A percentile compares a stretch with the other conserved stretches of the same genome.
Conservation (phyloP, 2,888 invertebrate species). For the Cyaniris semiargus region DNA sequence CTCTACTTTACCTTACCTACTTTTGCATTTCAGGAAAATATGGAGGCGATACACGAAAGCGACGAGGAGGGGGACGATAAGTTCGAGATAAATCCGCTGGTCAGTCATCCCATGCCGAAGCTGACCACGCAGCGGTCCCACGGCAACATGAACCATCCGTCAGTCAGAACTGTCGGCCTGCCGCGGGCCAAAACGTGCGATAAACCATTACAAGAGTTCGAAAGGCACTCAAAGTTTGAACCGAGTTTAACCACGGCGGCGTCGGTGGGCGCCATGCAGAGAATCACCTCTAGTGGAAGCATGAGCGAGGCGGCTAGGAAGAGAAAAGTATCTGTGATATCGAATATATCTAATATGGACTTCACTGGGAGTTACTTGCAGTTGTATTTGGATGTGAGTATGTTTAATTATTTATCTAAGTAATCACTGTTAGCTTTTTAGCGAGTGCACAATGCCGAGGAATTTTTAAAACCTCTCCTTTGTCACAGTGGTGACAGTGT, state of each 20-base stretch:
- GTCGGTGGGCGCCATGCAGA: slow-evolving; percentile 72
- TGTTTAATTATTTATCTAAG: slow-evolving; percentile 33
- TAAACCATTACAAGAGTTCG: slow-evolving; percentile 71
- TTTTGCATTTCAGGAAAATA: slow-evolving; percentile 70
- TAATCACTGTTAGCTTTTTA: too few relatives aligned
- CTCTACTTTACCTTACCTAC: neutral
- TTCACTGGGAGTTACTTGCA: slow-evolving; percentile 87
- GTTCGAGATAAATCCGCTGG: slow-evolving; percentile 72
- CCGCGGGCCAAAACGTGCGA: slow-evolving; percentile 75
- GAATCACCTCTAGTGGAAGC: slow-evolving; percentile 74
- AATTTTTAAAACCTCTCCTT: too few relatives aligned
- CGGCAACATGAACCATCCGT: slow-evolving; percentile 70
- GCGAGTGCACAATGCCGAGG: too few relatives aligned
- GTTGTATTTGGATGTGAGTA: slow-evolving; percentile 83
- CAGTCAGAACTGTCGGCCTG: slow-evolving; percentile 67
- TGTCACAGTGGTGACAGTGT: too few relatives aligned
- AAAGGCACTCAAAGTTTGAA: slow-evolving; percentile 55
- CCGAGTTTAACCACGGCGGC: slow-evolving; percentile 67
- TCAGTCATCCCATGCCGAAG: slow-evolving; percentile 62
- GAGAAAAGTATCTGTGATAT: slow-evolving; percentile 84
- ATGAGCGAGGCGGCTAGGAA: slow-evolving; percentile 75
- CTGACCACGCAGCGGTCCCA: slow-evolving; percentile 65
- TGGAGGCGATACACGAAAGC: slow-evolving; percentile 85
- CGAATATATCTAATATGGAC: slow-evolving; percentile 86
- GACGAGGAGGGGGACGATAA: slow-evolving; percentile 83